These are phyloP conservation scores for Lordiphosa mommai DNA, from an alignment of 1,140 invertebrate species.

Conservation along the genomic window DNA sequence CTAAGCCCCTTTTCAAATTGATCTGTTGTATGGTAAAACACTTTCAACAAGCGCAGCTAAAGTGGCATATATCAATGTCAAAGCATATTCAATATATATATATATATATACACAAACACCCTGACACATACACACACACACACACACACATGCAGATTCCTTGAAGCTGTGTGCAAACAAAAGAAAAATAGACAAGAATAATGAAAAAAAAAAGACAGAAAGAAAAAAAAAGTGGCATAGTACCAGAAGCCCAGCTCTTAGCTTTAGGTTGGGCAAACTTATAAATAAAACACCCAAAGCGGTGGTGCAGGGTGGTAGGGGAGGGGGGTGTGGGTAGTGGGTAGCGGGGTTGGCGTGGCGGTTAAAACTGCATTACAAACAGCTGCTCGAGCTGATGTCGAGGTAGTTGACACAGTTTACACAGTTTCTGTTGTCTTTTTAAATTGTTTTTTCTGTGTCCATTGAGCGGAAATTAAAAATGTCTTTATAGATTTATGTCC, in stretches of 20 bases:
- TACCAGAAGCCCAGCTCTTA: slow-evolving; percentile 26
- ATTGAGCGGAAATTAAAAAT: slow-evolving; percentile 49
- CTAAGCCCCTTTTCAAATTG: background rate
- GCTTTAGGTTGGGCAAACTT: slow-evolving; percentile 37
- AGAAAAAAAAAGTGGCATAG: slow-evolving; percentile 20
- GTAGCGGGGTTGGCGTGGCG: background rate
- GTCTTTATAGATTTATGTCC: slow-evolving; percentile 46
- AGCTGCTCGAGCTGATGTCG: slow-evolving; percentile 13
- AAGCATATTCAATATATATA: background rate
- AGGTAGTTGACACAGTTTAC: slow-evolving; percentile 41
- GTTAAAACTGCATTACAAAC: slow-evolving; percentile 17
- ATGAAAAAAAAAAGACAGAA: slow-evolving; percentile 8
- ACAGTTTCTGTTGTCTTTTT: slow-evolving; percentile 32
- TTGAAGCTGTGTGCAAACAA: slow-evolving; percentile 40
- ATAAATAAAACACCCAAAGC: background rate
- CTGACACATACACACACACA: background rate
- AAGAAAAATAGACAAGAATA: slow-evolving; percentile 15
- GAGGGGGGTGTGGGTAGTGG: no score
- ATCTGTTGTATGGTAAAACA: slow-evolving; percentile 4
- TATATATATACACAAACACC: background rate
- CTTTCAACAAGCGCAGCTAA: background rate
- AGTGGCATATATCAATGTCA: slow-evolving; percentile 42
- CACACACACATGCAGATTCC: slow-evolving; percentile 5
- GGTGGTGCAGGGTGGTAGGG: background rate
- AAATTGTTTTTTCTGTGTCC: slow-evolving; percentile 15